Evolutionary conservation across 2,797 vertebrate genomes (phyloP).

Genomic region (Megalops cyprinoides): DNA sequence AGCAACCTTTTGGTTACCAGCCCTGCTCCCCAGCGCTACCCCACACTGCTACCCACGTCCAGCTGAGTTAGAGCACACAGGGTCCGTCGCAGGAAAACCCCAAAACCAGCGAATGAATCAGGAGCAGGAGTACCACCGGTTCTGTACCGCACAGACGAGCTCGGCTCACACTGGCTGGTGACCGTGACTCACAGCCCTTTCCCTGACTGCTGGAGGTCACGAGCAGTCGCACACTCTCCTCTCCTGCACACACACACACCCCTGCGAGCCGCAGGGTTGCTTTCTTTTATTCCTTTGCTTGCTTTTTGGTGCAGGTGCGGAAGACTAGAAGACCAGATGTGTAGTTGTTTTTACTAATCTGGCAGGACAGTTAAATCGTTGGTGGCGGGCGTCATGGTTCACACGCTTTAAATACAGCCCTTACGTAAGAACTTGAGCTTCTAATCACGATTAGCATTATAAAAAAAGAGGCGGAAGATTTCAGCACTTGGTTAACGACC

Average conservation of each 20-base stretch:
- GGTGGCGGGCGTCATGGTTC: not conserved
- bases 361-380: not conserved
- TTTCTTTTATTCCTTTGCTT: not conserved
- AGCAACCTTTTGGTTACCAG: too few relatives aligned
- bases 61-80: too few relatives aligned
- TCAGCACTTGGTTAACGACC: not conserved
- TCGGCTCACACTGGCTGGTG: too few relatives aligned
- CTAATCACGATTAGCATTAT: not conserved
- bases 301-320: conserved; percentile 15
- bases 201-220: too few relatives aligned
- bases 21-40: too few relatives aligned
- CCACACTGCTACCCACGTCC: too few relatives aligned
- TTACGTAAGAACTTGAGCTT: not conserved
- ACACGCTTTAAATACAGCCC: not conserved
- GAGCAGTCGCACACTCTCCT: too few relatives aligned
- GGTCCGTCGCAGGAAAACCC: too few relatives aligned
- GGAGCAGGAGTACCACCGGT: too few relatives aligned
- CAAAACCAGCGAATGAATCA: too few relatives aligned
- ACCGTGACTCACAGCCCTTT: too few relatives aligned
- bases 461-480: not conserved
- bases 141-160: too few relatives aligned
- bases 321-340: conserved; percentile 41
- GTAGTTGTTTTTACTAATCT: not conserved
- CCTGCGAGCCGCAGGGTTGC: not conserved
- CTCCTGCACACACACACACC: not conserved